A percentile compares a stretch with the other conserved stretches of the same genome.
These are phyloP conservation scores for Ardeotis arabs DNA, from an alignment of 2,113 vertebrate species.

Conservation along the genomic window DNA sequence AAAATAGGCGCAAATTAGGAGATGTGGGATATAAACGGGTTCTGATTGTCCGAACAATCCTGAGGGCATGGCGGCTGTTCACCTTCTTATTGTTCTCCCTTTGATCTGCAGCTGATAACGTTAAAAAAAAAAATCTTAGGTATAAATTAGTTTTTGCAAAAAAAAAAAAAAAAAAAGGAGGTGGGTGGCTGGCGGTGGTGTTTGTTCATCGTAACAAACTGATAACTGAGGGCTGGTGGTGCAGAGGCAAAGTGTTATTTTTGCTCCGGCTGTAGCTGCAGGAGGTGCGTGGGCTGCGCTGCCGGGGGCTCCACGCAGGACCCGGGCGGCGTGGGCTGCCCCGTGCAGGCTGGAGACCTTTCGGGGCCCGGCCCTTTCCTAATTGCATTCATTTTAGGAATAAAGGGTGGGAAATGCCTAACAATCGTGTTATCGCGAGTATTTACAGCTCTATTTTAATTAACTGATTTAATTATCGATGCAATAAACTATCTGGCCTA, in stretches of 20 bases:
- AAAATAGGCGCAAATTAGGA: constrained; percentile 63
- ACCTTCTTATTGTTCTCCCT: constrained; percentile 34
- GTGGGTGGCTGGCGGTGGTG: background rate
- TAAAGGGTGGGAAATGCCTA: constrained; percentile 62
- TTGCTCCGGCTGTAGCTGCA: background rate
- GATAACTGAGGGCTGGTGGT: background rate
- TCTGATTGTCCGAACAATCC: constrained; percentile 53
- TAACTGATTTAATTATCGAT: constrained; percentile 66
- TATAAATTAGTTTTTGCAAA: no score
- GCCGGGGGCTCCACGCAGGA: background rate
- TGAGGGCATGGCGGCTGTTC: constrained; percentile 26
- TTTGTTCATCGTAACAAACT: constrained; percentile 35
- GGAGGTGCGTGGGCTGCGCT: background rate
- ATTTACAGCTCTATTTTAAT: constrained; percentile 77
- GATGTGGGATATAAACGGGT: constrained; percentile 38
- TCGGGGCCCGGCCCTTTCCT: constrained; percentile 38
- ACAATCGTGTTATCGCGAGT: constrained; percentile 59
- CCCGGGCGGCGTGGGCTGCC: background rate
- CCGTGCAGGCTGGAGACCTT: constrained; percentile 23
- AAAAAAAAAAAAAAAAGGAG: background rate
- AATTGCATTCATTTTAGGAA: constrained; percentile 65
- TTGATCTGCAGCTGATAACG: background rate
- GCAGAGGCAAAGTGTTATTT: background rate
- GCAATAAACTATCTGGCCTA: constrained; percentile 51
- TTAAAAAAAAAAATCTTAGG: background rate